A percentile compares a stretch with the other conserved stretches of the same genome.
Evolutionary conservation across 2,797 vertebrate genomes (phyloP).

Genomic region (Schizothorax lantsangensis): DNA sequence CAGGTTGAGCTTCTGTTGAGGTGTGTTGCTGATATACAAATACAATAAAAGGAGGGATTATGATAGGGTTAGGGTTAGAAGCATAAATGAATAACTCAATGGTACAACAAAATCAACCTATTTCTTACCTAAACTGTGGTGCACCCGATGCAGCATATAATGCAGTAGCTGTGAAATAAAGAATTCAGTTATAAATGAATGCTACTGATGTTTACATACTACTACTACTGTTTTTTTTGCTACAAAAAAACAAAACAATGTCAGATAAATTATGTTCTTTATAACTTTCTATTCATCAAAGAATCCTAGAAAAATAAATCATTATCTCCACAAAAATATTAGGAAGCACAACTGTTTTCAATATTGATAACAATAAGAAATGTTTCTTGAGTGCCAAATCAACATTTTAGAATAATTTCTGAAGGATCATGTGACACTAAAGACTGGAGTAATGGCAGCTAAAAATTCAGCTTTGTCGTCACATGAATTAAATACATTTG

Average conservation of each 20-base stretch:
- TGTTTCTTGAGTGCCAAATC: not conserved
- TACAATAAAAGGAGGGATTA: not conserved
- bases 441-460: not conserved
- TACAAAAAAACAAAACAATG: not conserved
- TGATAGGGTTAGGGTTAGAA: not conserved
- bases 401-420: not conserved
- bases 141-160: slow-evolving; percentile 58
- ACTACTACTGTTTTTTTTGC: too few relatives aligned
- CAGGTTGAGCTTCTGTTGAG: slow-evolving; percentile 64
- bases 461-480: not conserved
- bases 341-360: not conserved
- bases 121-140: slow-evolving; percentile 69
- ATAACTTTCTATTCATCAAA: not conserved
- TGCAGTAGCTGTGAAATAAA: slow-evolving; percentile 68
- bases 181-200: not conserved
- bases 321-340: not conserved
- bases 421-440: not conserved
- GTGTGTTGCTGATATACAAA: slow-evolving; percentile 62
- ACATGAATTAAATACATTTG: not conserved
- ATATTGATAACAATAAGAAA: not conserved
- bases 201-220: not conserved
- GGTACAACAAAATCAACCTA: slow-evolving; percentile 19
- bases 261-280: not conserved
- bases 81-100: not conserved
- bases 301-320: not conserved